Percentiles rank a stretch among this genome's conserved stretches.
These are phyloP conservation scores for Agonopterix alstromeriana DNA, from an alignment of 2,888 invertebrate genomes.

Conservation along the genomic window DNA sequence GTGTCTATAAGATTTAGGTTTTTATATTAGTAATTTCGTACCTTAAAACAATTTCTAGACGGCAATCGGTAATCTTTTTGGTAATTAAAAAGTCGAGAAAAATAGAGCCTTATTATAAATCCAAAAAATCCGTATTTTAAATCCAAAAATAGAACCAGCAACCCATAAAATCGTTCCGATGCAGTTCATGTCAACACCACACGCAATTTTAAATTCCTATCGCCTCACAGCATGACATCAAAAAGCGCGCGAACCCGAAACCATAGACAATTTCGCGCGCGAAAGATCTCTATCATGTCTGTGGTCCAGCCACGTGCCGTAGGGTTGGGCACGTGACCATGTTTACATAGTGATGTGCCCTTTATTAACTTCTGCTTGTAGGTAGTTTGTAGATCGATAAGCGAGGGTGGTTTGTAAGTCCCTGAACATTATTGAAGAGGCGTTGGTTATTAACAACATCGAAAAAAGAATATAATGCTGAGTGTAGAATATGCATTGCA, in stretches of 20 bases:
- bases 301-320: conserved; percentile 48
- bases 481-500: too few relatives aligned
- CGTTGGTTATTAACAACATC: too few relatives aligned
- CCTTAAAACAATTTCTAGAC: too few relatives aligned
- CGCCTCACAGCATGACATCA: conserved; percentile 23
- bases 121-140: too few relatives aligned
- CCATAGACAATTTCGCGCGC: conserved; percentile 61
- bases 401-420: too few relatives aligned
- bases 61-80: too few relatives aligned
- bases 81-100: too few relatives aligned
- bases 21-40: too few relatives aligned
- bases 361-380: conserved; percentile 50
- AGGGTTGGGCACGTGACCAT: conserved; percentile 56
- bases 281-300: conserved; percentile 54
- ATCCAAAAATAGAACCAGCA: neutral
- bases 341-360: conserved; percentile 50
- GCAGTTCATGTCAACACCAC: conserved; percentile 5
- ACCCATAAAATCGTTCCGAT: neutral
- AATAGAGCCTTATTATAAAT: too few relatives aligned
- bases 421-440: too few relatives aligned
- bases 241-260: conserved; percentile 34
- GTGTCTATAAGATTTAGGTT: too few relatives aligned
- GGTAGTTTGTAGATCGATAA: conserved; percentile 14
- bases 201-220: conserved; percentile 10
- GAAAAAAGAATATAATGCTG: too few relatives aligned